A percentile compares a stretch with the other conserved stretches of the same genome.
phyloP scores from a whole-genome alignment of 2,113 vertebrate genomes.

The Choloepus hoffmanni region DNA sequence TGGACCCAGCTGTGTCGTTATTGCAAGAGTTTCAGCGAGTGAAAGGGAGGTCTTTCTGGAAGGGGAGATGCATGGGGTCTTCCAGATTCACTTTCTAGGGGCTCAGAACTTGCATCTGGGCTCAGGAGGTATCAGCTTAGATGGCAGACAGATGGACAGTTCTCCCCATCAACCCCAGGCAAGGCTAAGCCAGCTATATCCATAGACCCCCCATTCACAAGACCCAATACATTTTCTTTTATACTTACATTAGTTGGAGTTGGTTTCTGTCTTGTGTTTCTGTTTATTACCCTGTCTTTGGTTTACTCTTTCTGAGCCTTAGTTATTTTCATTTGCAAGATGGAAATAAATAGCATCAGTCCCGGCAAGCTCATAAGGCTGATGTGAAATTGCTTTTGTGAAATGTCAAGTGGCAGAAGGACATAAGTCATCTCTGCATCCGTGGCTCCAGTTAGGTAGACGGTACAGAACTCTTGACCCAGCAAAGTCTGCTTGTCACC shows the following conservation, averaged over 20 bases:
- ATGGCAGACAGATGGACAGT: neutral
- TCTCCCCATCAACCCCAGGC: neutral
- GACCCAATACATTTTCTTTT: neutral
- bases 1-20: neutral
- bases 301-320: neutral
- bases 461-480: neutral
- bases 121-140: neutral
- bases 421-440: neutral
- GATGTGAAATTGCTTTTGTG: slow-evolving; percentile 53
- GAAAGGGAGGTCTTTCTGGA: neutral
- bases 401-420: slow-evolving; percentile 33
- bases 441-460: neutral
- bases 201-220: neutral
- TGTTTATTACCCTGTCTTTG: neutral
- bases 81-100: neutral
- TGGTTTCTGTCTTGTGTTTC: slow-evolving; percentile 26
- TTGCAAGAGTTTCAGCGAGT: neutral
- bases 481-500: neutral
- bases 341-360: slow-evolving; percentile 54
- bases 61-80: neutral
- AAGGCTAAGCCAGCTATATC: neutral
- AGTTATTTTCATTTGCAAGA: slow-evolving; percentile 61
- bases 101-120: neutral
- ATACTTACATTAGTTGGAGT: neutral
- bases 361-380: neutral